Evolutionary conservation across 92 coral and sea anemone species (phyloP).

Genomic region (Zoanthus solanderi): DNA sequence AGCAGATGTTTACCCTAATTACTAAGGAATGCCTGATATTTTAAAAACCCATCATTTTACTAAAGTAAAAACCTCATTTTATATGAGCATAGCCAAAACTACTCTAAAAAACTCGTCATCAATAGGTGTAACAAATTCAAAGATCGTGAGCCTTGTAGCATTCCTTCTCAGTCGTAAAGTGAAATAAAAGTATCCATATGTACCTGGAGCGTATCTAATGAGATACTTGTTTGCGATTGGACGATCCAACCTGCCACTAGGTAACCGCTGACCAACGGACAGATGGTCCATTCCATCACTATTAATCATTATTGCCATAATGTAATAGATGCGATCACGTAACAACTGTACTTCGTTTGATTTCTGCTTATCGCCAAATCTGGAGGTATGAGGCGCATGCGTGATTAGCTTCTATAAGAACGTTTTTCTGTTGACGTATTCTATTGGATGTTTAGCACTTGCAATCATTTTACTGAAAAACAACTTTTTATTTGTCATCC

Average conservation of each 20-base stretch:
- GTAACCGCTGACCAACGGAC: constrained; percentile 66
- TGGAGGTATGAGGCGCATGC: background rate
- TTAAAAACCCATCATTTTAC: no score
- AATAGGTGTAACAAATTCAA: no score
- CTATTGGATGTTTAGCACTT: no score
- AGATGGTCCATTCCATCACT: constrained; percentile 60
- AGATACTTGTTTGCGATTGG: constrained; percentile 69
- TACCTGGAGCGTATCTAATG: constrained; percentile 59
- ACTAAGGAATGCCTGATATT: no score
- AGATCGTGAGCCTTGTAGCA: no score
- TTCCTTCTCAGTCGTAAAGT: background rate
- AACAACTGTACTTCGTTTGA: constrained; percentile 45
- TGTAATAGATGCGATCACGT: constrained; percentile 57
- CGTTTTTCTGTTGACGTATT: no score
- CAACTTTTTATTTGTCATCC: no score
- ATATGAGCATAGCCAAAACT: background rate
- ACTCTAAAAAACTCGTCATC: background rate
- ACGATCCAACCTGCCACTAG: constrained; percentile 62
- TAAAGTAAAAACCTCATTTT: background rate
- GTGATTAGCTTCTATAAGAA: no score
- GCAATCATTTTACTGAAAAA: no score
- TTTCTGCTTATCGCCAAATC: constrained; percentile 51
- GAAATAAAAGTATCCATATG: background rate
- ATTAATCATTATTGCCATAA: constrained; percentile 62
- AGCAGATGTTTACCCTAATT: no score